Evolutionary conservation across 2,888 invertebrate species (phyloP).

Genomic region (Holacanthella duospinosa): DNA sequence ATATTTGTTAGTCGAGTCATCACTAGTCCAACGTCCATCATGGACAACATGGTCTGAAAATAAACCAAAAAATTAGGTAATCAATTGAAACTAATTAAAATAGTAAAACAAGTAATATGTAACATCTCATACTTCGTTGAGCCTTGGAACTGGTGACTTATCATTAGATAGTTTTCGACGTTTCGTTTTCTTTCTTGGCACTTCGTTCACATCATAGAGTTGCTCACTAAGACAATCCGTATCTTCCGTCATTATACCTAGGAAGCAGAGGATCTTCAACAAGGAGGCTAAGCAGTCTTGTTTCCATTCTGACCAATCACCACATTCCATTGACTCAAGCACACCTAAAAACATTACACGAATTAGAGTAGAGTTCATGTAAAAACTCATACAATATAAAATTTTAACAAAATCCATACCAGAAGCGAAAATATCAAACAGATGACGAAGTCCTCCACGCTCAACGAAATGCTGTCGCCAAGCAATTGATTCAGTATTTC

Average conservation of each 20-base stretch:
- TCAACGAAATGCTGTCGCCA: conserved; percentile 76
- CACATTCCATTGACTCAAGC: conserved; percentile 55
- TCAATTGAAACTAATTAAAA: conserved; percentile 8
- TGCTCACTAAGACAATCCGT: conserved; percentile 35
- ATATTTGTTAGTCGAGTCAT: conserved; percentile 76
- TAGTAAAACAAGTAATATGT: background rate
- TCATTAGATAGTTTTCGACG: conserved; percentile 48
- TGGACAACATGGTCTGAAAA: conserved; percentile 53
- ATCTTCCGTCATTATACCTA: conserved; percentile 55
- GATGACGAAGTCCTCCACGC: conserved; percentile 72
- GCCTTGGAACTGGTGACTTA: conserved; percentile 56
- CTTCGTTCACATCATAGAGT: conserved; percentile 36
- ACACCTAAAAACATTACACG: conserved; percentile 46
- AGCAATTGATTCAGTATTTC: conserved; percentile 39
- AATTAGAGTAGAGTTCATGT: conserved; percentile 12
- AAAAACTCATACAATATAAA: conserved; percentile 3
- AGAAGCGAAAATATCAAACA: conserved; percentile 85
- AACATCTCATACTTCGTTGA: conserved; percentile 54
- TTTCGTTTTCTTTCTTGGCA: conserved; percentile 34
- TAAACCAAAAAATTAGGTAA: conserved; percentile 4
- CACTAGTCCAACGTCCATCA: conserved; percentile 75
- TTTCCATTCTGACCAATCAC: conserved; percentile 73
- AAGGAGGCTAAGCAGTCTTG: conserved; percentile 85
- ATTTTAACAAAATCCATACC: conserved; percentile 46
- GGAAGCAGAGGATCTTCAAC: conserved; percentile 70